Base-by-base conservation (phyloP, 2,797 vertebrate species). In the Molossus molossus region DNA sequence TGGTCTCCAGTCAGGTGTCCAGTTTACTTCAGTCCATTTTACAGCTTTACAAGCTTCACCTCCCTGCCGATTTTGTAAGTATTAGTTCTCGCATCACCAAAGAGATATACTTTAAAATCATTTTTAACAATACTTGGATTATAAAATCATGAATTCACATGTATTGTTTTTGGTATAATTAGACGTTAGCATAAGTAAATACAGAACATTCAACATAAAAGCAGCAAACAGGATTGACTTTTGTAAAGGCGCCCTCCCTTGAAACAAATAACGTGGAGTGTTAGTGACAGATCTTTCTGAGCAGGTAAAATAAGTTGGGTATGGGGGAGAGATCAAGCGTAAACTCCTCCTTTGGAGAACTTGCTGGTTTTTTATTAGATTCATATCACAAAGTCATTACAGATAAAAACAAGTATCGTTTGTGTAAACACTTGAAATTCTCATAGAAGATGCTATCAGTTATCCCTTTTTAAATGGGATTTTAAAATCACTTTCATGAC, bases 31-130 rank as follows among this genome's bases (percentile, higher is more conserved):
- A 99, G 67, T 99, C 99, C 73, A 98, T 99, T 88, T 96, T 99
- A 81, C 99, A 99, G 96, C 99, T 99, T 81, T 98, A 99, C 89
- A 99, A 98, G 86, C 99, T 99, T 86, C 99, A 98, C 3, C 97
- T 99, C 73, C 98, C 99, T 53, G 98, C 99, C 55, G 98, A 99
- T 83, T 99, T 99, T 58, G 99, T 99, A 98, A 98, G 99, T 98
- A 91, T 97, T 87, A 82, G 29, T 77, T 94, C 94, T 60, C 65
- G 1, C 27, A 3, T 33, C 65, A 55, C n/a, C 50, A 88, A 37
- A 90, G 79, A 86, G 14, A 40, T 37, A 27, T 1, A 69, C 57
- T 40, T 93, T 6, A 9, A 37, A 25, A 67, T 65, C n/a, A n/a
- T 48, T 67, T 57, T 37, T 37, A 60, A n/a, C 0, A 12, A 0